These are phyloP conservation scores for Pangasianodon gigas DNA, from an alignment of 2,113 vertebrate genomes.

Conservation along the genomic window DNA sequence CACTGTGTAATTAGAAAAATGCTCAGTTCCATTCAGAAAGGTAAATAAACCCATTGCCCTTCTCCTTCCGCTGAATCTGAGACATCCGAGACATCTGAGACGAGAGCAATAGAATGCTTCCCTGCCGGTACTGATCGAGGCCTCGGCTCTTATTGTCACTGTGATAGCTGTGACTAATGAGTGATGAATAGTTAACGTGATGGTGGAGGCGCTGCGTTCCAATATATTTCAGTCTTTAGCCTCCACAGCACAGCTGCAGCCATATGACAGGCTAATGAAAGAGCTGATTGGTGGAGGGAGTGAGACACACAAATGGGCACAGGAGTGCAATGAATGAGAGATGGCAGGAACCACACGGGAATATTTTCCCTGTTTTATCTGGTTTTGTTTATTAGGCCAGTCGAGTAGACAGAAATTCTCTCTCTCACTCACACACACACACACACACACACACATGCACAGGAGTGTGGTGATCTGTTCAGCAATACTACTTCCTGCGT, in stretches of 20 bases:
- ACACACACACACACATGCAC: not conserved
- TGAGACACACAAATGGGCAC: slow-evolving; percentile 2
- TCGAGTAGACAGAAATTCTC: not conserved
- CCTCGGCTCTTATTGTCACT: slow-evolving; percentile 7
- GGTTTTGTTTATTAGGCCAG: slow-evolving; percentile 3
- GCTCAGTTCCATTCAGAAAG: not conserved
- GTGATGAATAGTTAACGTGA: slow-evolving; percentile 26
- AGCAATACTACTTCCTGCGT: not conserved
- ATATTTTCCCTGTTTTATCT: slow-evolving; percentile 17
- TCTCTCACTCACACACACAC: not conserved
- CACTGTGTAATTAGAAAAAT: not conserved
- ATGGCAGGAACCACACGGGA: slow-evolving; percentile 11
- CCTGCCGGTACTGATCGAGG: not conserved
- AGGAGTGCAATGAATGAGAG: slow-evolving; percentile 13
- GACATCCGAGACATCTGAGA: not conserved
- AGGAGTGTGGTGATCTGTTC: not conserved
- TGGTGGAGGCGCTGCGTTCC: not conserved
- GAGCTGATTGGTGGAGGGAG: slow-evolving; percentile 22
- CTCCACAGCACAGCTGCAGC: slow-evolving; percentile 13
- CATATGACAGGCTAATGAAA: slow-evolving; percentile 21
- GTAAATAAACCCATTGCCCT: not conserved
- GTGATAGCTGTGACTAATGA: slow-evolving; percentile 24
- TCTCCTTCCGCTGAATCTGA: not conserved
- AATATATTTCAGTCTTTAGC: not conserved
- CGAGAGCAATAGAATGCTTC: not conserved